Evolutionary conservation across 2,113 vertebrate genomes (phyloP).

Genomic region (Casuarius casuarius): DNA sequence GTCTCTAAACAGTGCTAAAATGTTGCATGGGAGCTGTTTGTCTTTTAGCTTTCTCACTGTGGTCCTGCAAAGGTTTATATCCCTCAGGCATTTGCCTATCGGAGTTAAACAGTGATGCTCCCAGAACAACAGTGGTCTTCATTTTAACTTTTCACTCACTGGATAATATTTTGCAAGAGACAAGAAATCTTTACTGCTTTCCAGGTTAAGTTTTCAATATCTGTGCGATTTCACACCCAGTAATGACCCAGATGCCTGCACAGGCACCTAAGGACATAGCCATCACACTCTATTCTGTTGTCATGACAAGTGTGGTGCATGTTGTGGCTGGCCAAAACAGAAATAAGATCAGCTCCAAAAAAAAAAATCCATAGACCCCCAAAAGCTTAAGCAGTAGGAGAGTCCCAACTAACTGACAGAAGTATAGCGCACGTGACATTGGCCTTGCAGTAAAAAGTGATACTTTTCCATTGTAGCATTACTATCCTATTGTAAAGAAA

Average conservation of each 20-base stretch:
- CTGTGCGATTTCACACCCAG: background rate
- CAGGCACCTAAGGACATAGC: background rate
- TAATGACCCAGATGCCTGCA: background rate
- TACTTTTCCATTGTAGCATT: background rate
- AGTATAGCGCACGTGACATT: rapidly evolving
- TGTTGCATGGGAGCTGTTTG: background rate
- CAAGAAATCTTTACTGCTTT: background rate
- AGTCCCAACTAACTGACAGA: background rate
- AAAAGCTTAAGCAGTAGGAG: background rate
- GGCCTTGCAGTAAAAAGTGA: background rate
- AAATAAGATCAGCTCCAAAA: background rate
- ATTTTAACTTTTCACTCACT: background rate
- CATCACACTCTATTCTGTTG: background rate
- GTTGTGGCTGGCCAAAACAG: background rate
- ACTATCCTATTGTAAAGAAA: background rate
- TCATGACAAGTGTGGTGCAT: background rate
- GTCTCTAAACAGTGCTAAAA: background rate
- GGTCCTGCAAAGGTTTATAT: background rate
- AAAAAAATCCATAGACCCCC: background rate
- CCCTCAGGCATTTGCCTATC: background rate
- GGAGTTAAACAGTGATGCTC: background rate
- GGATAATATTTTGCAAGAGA: background rate
- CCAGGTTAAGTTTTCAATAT: background rate
- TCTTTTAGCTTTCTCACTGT: background rate
- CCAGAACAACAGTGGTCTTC: background rate